Conservation (phyloP, 2,888 invertebrate species). For the Drosophila meridiana region DNA sequence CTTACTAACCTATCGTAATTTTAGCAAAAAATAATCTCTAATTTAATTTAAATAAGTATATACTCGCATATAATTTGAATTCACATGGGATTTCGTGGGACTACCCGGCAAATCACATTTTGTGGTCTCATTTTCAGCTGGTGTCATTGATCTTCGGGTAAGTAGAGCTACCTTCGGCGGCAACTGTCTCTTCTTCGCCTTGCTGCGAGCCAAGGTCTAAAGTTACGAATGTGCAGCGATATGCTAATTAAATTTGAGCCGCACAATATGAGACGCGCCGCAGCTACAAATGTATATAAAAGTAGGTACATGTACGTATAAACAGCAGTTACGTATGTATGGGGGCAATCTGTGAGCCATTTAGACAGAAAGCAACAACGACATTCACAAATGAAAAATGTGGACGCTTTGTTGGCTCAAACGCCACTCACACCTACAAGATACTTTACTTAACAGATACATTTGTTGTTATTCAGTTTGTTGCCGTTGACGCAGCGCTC, state of each 20-base stretch:
- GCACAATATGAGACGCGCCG: slow-evolving; percentile 18
- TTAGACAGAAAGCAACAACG: slow-evolving; percentile 36
- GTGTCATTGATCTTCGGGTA: slow-evolving; percentile 26
- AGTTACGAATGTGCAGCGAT: slow-evolving; percentile 44
- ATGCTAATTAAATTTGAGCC: slow-evolving; percentile 52
- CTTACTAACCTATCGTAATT: too few species aligned
- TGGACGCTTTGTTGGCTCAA: slow-evolving; percentile 27
- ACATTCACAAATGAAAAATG: slow-evolving; percentile 26
- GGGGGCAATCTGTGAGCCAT: slow-evolving; percentile 21
- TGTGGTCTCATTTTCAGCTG: slow-evolving; percentile 16
- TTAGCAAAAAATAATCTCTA: background rate
- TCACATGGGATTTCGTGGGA: background rate
- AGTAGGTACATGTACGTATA: background rate
- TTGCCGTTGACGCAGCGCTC: slow-evolving; percentile 39
- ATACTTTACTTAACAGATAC: slow-evolving; percentile 46
- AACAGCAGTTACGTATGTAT: slow-evolving; percentile 1
- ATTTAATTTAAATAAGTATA: background rate
- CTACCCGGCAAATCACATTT: background rate
- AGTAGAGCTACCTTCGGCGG: slow-evolving; percentile 7
- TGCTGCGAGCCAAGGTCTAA: slow-evolving; percentile 33
- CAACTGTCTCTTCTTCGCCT: slow-evolving; percentile 8
- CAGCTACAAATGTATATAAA: slow-evolving; percentile 6
- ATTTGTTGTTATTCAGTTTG: slow-evolving; percentile 18
- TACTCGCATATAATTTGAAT: background rate
- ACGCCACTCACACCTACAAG: slow-evolving; percentile 59